Evolutionary conservation across 1,140 invertebrate species (phyloP), one percentile per base, ranked within the genome.

Genomic region (Zelostemma sp.): DNA sequence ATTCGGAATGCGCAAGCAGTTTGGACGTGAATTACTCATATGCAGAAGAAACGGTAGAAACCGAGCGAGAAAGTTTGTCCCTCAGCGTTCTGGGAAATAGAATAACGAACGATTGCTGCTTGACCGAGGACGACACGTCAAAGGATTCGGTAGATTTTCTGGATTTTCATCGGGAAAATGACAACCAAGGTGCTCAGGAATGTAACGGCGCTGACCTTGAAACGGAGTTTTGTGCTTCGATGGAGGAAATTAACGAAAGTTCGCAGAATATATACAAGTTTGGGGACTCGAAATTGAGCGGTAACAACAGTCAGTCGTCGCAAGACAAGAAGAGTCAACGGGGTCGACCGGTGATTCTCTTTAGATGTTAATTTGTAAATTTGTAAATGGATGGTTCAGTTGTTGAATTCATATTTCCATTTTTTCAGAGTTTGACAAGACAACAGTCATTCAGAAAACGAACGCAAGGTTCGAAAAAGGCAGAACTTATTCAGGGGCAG

Each of bases 401-500:
- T 45, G 14, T 45, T 11, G 5, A 40, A 40, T n/a, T n/a, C n/a
- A n/a, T n/a, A n/a, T 25, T 8, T 19, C 8, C 2, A 18, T 47
- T 45, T 38, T 60, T 63, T 12, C 12, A 73, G 70, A 55, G 43
- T 48, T 59, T 49, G 33, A 54, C 40, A 15, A 77, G 17, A 19
- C 56, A 61, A 43, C 57, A 17, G 6, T 71, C 62, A 53, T 11
- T 33, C 1, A 56, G 46, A 50, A 59, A 46, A 28, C 46, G 51
- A 12, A 38, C 12, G 43, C 18, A n/a, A 11, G 51, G 35, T 38
- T n/a, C 9, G 9, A 78, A 65, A 73, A 77, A 77, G 64, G 21
- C 38, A 31, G 14, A 59, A 12, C 41, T 53, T 12, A 55, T 74
- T 55, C 59, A 73, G 9, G 71, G 72, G 64, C 77, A 78, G 46